These are phyloP conservation scores for Brachypteracias leptosomus DNA, from an alignment of 2,113 vertebrate species.

Conservation along the genomic window DNA sequence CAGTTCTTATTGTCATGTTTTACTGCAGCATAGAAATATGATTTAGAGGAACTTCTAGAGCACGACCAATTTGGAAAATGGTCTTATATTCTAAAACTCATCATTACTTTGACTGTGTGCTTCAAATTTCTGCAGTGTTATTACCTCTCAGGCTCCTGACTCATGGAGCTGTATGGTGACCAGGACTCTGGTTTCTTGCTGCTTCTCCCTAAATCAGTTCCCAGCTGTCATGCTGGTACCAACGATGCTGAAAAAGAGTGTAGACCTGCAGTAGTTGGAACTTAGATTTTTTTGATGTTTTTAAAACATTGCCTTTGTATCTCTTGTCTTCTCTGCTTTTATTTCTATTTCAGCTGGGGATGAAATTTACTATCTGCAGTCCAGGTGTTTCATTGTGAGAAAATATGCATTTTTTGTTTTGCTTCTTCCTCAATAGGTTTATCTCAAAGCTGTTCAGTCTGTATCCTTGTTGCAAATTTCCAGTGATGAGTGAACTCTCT, in stretches of 20 bases:
- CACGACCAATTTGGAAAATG: background rate
- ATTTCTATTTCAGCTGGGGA: background rate
- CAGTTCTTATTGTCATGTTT: background rate
- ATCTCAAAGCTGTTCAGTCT: background rate
- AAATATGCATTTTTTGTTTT: background rate
- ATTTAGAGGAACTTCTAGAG: background rate
- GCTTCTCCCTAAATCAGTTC: background rate
- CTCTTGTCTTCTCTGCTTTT: background rate
- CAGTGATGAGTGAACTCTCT: background rate
- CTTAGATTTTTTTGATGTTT: background rate
- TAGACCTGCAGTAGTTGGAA: background rate
- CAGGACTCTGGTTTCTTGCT: background rate
- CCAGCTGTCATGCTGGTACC: background rate
- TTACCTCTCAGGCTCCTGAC: background rate
- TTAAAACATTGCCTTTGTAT: background rate
- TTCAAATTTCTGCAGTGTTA: background rate
- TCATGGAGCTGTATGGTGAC: background rate
- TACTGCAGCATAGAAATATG: background rate
- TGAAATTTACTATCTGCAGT: background rate
- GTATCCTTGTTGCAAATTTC: background rate
- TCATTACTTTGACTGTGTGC: background rate
- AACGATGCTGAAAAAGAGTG: background rate
- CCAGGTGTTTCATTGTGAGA: background rate
- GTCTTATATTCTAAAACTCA: background rate
- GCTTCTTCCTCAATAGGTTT: background rate